Percentiles rank a stretch among this genome's conserved stretches.
phyloP scores from a whole-genome alignment of 1,140 invertebrate genomes.

The Sweltsa coloradensis region DNA sequence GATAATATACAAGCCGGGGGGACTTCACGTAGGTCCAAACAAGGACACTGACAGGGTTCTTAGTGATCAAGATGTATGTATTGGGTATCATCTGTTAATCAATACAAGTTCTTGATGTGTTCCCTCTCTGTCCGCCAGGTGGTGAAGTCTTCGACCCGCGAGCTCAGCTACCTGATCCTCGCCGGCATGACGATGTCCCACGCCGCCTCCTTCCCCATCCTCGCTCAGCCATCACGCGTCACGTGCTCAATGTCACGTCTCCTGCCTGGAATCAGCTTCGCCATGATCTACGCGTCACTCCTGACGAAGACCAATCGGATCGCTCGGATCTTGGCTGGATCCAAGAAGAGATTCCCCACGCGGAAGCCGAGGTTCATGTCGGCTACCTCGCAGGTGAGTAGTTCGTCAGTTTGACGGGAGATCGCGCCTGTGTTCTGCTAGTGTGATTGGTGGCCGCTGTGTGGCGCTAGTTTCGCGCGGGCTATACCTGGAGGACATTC shows the following conservation, averaged over 20 bases:
- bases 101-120: too few species aligned
- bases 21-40: too few species aligned
- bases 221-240: slow-evolving; percentile 51
- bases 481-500: too few species aligned
- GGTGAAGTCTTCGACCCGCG: slow-evolving; percentile 52
- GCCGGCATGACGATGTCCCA: slow-evolving; percentile 39
- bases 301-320: slow-evolving; percentile 81
- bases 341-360: slow-evolving; percentile 67
- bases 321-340: slow-evolving; percentile 67
- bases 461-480: too few species aligned
- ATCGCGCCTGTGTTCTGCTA: too few species aligned
- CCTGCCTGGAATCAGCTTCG: slow-evolving; percentile 64
- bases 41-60: too few species aligned
- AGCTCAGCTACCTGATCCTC: slow-evolving; percentile 57
- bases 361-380: slow-evolving; percentile 58
- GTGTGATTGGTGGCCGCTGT: too few species aligned
- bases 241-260: slow-evolving; percentile 56
- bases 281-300: slow-evolving; percentile 71
- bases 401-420: too few species aligned
- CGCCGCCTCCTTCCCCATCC: slow-evolving; percentile 48
- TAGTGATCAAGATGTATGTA: too few species aligned
- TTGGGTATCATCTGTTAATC: too few species aligned
- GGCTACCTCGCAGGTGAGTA: slow-evolving; percentile 31
- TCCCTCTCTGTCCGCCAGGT: too few species aligned
- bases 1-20: too few species aligned